Base-by-base conservation (phyloP, 2,888 invertebrate species). In the Dasysyrphus albostriatus region DNA sequence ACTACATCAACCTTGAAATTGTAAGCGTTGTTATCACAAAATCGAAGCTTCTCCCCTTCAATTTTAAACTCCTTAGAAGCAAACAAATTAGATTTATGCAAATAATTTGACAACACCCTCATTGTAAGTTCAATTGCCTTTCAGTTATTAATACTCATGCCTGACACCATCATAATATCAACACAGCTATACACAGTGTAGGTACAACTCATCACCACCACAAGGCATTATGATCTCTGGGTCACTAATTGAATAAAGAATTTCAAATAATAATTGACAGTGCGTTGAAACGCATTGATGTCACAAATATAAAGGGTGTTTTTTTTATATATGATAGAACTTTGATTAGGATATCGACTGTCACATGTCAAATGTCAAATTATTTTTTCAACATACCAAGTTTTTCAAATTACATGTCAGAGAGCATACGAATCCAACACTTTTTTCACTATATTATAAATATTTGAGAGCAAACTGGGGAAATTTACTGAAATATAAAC, bases 221-320 rank as follows among this genome's bases (percentile, higher is more conserved):
- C 14, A 56, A 58, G 19, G 29, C 56, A 24, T 78, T 69, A 73
- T 24, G 73, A 73, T 24, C 78, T 49, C 37, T 58, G 79, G 67
- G 61, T 78, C 87, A 83, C 78, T 83, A 87, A 83, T 87, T 83
- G 70, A 87, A 82, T 87, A 70, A 87, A 34, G 9, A 56, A 67
- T 67, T 61, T 72, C 79, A 83, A 75, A 79, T 58, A 63, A 63
- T 44, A 49, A 84, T 82, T 70, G 58, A 70, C 51, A 42, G 51
- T 54, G 72, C 54, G 59, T 59, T 42, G 24, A 2, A 42, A 77
- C 69, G 73, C 54, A 56, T 24, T 56, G 73, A 70, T 73, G 63
- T 77, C 72, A 85, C 7, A 58, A 58, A 16, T 34, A 0, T 10
- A 58, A 16, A 58, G 37, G 65, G 24, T 44, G 39, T 65, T 49